phyloP scores from a whole-genome alignment of 1,140 invertebrate genomes.

The Araneus ventricosus region DNA sequence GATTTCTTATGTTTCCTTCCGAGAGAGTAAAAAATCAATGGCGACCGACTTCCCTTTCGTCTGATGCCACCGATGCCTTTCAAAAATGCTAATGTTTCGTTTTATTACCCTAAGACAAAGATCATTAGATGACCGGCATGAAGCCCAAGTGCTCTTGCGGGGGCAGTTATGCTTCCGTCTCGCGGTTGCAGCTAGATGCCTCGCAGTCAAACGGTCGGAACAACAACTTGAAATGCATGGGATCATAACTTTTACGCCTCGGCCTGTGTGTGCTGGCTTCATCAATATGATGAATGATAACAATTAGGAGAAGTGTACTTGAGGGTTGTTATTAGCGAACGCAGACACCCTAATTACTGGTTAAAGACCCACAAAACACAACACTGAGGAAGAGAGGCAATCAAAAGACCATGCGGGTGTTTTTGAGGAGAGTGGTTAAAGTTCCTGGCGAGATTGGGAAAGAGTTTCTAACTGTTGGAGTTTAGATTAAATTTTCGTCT shows the following conservation, averaged over 20 bases:
- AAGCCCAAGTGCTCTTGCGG: slow-evolving; percentile 61
- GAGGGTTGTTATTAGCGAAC: background rate
- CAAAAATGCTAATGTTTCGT: slow-evolving; percentile 63
- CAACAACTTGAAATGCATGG: background rate
- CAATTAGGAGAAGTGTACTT: background rate
- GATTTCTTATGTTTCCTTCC: background rate
- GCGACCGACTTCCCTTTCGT: background rate
- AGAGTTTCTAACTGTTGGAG: too few species aligned
- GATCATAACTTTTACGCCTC: background rate
- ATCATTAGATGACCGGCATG: slow-evolving; percentile 56
- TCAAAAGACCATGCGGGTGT: background rate
- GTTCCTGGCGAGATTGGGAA: too few species aligned
- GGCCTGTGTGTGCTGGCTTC: background rate
- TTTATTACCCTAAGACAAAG: slow-evolving; percentile 69
- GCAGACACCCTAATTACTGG: slow-evolving; percentile 18
- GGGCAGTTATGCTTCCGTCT: slow-evolving; percentile 28
- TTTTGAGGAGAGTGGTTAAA: too few species aligned
- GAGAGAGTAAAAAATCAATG: background rate
- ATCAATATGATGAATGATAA: slow-evolving; percentile 5
- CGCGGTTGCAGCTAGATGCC: background rate
- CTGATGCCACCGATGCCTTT: background rate
- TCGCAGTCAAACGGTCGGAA: background rate
- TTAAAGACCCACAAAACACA: slow-evolving; percentile 9
- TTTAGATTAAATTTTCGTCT: too few species aligned
- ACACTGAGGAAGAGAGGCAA: background rate